A percentile compares a stretch with the other conserved stretches of the same genome.
phyloP scores from a whole-genome alignment of 2,113 vertebrate species.

The Thalassarche chlororhynchos region DNA sequence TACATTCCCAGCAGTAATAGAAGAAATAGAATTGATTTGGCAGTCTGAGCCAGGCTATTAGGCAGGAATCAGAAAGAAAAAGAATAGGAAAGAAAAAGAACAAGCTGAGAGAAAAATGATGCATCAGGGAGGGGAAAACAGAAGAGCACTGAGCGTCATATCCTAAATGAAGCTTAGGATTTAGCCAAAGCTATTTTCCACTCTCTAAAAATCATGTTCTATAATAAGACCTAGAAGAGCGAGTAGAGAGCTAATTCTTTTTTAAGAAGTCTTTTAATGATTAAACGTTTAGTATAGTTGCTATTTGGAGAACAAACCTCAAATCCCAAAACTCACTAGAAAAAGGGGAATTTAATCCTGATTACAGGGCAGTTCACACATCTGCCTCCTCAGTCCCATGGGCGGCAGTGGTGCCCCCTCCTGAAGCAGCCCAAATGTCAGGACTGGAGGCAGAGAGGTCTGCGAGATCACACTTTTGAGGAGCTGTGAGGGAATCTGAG shows the following conservation, averaged over 20 bases:
- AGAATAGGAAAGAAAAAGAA: neutral
- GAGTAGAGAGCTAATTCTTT: neutral
- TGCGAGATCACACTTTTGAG: neutral
- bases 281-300: neutral
- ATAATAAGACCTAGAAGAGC: neutral
- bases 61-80: neutral
- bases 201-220: neutral
- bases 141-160: neutral
- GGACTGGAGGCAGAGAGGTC: neutral
- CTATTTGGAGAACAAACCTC: neutral
- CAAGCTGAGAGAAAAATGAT: neutral
- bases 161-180: neutral
- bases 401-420: fast-evolving
- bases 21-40: slow-evolving; percentile 23
- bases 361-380: neutral
- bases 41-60: neutral
- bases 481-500: neutral
- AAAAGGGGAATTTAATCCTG: neutral
- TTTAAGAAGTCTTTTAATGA: neutral
- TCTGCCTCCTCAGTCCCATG: neutral
- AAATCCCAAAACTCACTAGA: neutral
- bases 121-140: neutral
- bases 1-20: neutral
- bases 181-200: neutral
- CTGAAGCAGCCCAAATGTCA: neutral